These are phyloP conservation scores for Synanthedon tipuliformis DNA, from an alignment of 2,888 invertebrate genomes.

Conservation along the genomic window DNA sequence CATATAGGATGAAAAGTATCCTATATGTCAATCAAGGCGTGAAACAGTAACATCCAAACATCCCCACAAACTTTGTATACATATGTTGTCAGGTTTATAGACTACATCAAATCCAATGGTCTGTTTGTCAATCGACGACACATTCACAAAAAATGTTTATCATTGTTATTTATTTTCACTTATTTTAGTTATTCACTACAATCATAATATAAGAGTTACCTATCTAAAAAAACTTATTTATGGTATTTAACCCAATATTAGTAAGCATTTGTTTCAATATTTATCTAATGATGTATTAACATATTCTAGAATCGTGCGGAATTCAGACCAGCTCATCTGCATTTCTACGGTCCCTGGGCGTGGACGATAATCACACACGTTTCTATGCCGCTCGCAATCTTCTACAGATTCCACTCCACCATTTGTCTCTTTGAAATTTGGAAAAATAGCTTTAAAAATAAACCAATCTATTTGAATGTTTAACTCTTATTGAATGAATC, in stretches of 20 bases:
- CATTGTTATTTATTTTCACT: too few relatives aligned
- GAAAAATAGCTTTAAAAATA: conserved; percentile 88
- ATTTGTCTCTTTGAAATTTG: conserved; percentile 93
- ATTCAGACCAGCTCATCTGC: conserved; percentile 82
- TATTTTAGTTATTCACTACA: too few relatives aligned
- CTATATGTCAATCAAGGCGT: too few relatives aligned
- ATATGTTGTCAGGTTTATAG: too few relatives aligned
- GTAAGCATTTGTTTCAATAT: conserved; percentile 4
- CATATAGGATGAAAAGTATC: too few relatives aligned
- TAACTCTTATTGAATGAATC: conserved; percentile 9
- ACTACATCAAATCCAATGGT: too few relatives aligned
- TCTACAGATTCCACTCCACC: conserved; percentile 91
- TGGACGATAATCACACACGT: conserved; percentile 93
- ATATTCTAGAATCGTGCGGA: conserved; percentile 77
- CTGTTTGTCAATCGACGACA: too few relatives aligned
- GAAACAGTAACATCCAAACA: too few relatives aligned
- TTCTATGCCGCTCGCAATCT: conserved; percentile 89
- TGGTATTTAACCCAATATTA: background rate
- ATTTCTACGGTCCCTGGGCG: conserved; percentile 88
- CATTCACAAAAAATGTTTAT: too few relatives aligned
- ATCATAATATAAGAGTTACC: too few relatives aligned
- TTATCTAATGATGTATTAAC: background rate
- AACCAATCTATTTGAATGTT: conserved; percentile 61
- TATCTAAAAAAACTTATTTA: background rate
- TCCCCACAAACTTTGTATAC: too few relatives aligned